Conservation (phyloP, 53 echinoderm and acorn worm species). For the Pentamera pediparva region DNA sequence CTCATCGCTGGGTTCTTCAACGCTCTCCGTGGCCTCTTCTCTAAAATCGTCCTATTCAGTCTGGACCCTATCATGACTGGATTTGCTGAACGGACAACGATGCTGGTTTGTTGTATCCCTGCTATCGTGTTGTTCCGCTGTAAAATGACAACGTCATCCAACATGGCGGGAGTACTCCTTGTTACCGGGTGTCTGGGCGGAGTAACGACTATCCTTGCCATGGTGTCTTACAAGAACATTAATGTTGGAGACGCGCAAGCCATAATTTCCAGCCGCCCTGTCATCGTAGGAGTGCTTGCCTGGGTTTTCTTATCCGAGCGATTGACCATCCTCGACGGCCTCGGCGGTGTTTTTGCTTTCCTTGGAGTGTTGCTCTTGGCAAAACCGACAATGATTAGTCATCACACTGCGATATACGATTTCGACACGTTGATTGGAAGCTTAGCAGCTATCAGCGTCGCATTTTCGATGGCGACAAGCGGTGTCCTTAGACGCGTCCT, state of each 20-base stretch:
- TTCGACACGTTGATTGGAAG: no score
- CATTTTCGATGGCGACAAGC: no score
- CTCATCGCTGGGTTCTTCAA: not conserved
- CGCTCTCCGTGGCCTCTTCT: not conserved
- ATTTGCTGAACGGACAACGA: not conserved
- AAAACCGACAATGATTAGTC: no score
- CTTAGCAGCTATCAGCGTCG: no score
- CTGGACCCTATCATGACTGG: conserved; percentile 2
- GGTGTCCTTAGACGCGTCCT: no score
- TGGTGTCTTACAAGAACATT: not conserved
- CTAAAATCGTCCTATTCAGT: not conserved
- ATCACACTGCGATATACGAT: no score
- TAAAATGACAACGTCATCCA: not conserved
- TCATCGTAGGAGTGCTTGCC: not conserved
- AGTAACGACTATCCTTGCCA: not conserved
- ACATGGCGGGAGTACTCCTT: not conserved
- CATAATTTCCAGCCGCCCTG: not conserved
- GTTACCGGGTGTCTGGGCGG: not conserved
- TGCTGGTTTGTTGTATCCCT: conserved; percentile 9
- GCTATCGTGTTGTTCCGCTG: not conserved
- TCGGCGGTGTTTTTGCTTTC: not conserved
- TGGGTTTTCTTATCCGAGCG: not conserved
- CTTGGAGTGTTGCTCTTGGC: not conserved
- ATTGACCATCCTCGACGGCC: not conserved
- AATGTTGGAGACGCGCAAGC: conserved; percentile 5